Conservation (phyloP, 2,888 invertebrate genomes). For the Ischnus inquisitorius region DNA sequence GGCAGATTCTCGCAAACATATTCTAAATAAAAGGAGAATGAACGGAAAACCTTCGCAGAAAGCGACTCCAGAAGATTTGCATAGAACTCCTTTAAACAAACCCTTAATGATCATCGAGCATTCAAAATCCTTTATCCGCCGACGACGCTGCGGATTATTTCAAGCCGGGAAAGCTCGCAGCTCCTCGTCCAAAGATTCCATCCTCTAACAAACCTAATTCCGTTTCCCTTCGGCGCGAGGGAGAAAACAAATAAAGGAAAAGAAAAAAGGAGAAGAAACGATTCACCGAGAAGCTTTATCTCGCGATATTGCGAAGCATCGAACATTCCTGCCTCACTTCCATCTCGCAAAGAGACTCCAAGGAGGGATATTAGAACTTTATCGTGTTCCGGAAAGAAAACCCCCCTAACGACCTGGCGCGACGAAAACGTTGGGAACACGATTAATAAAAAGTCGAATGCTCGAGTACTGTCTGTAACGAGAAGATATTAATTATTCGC, state of each 20-base stretch:
- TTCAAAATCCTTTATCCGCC: constrained; percentile 40
- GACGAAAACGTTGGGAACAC: neutral
- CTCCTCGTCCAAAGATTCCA: constrained; percentile 16
- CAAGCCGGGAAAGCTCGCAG: constrained; percentile 25
- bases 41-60: constrained; percentile 73
- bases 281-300: neutral
- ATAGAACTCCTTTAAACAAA: constrained; percentile 78
- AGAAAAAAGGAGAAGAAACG: constrained; percentile 15
- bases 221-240: constrained; percentile 12
- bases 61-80: constrained; percentile 71
- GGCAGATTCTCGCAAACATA: constrained; percentile 19
- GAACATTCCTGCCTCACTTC: constrained; percentile 5
- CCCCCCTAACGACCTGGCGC: neutral
- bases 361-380: neutral
- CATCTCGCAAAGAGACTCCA: neutral
- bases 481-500: constrained; percentile 51
- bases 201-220: constrained; percentile 58
- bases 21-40: constrained; percentile 46
- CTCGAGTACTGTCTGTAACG: constrained; percentile 35
- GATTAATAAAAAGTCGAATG: neutral
- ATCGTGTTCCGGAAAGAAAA: neutral
- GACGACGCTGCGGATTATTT: constrained; percentile 53
- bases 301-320: constrained; percentile 27
- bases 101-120: constrained; percentile 53
- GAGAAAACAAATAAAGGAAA: neutral